Base-by-base conservation (phyloP, 2,888 invertebrate genomes). In the Pasiphila rectangulata region DNA sequence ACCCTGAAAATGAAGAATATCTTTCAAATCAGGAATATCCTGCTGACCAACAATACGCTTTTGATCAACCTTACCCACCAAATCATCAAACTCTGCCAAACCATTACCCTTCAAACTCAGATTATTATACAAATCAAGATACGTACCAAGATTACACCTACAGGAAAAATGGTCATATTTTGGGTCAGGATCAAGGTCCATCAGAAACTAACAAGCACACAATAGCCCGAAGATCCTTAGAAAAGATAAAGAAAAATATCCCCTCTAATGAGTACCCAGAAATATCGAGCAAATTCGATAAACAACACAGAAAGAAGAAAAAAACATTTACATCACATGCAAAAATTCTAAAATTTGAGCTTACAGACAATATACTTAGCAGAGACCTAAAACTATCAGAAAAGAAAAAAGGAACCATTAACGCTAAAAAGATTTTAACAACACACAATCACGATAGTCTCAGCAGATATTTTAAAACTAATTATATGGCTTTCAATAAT, bases 381-480 rank as follows among this genome's bases (percentile, higher is more conserved):
- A 72, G 70, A 50, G 58, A 72, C 4, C 56, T 78, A n/a, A 76
- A 70, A 35, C 77, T 79, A 0, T 64, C 75, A 0, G 71, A 79
- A 63, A 75, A 82, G 51, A 70, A 68, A 4, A 85, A 78, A 56
- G 57, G 83, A 39, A 63, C 72, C 0, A 1, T 75, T 0, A 71
- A 53, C 0, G 62, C 78, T 0, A 66, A 73, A 34, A 73, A 68
- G 44, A 64, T 79, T 43, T 67, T 71, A 4, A 76, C 74, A 43
- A 43, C 76, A 3, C 79, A 72, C 42, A 69, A 59, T 1, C 79
- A 76, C 50, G 64, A 74, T 1, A 78, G 73, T 53, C 6, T 79
- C 0, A 79, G 64, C 30, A 72, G 63, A 54, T 79, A 60, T 49
- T 43, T 84, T 1, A 82, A 83, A 20, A 77, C 77, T 1, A 75